Conservation (phyloP, 2,113 vertebrate species). For the Cavia aperea region DNA sequence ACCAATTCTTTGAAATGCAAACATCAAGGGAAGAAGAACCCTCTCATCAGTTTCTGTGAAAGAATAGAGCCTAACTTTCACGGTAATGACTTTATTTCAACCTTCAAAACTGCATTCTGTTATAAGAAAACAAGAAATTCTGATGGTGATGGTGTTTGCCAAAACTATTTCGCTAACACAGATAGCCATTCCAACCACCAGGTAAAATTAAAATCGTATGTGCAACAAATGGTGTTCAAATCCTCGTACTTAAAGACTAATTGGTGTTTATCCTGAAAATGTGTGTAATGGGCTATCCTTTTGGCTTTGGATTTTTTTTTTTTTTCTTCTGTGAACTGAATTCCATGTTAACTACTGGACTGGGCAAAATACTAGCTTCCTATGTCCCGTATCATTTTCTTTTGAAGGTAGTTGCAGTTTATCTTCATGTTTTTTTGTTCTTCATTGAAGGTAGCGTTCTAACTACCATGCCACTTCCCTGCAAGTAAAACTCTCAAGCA, state of each 20-base stretch:
- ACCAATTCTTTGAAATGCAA: not conserved
- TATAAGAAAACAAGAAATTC: not conserved
- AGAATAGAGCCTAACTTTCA: not conserved
- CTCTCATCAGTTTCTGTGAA: not conserved
- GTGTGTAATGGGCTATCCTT: not conserved
- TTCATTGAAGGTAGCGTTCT: not conserved
- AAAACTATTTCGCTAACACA: not conserved
- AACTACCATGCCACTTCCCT: not conserved
- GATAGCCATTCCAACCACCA: not conserved
- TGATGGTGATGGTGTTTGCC: not conserved
- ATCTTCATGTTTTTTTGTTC: not conserved
- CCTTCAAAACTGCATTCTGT: not conserved
- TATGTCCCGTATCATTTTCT: not conserved
- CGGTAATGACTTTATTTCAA: not conserved
- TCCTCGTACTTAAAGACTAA: not conserved
- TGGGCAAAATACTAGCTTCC: not conserved
- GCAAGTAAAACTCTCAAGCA: constrained; percentile 27
- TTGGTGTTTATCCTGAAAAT: not conserved
- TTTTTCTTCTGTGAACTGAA: not conserved
- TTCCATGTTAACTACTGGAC: not conserved
- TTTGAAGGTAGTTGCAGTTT: not conserved
- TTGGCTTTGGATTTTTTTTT: not conserved
- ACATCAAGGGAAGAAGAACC: not conserved
- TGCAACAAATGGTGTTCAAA: not conserved
- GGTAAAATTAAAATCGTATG: not conserved